A percentile compares a stretch with the other conserved stretches of the same genome.
Evolutionary conservation across 2,797 vertebrate genomes (phyloP).

Genomic region (Danio aesculapii): DNA sequence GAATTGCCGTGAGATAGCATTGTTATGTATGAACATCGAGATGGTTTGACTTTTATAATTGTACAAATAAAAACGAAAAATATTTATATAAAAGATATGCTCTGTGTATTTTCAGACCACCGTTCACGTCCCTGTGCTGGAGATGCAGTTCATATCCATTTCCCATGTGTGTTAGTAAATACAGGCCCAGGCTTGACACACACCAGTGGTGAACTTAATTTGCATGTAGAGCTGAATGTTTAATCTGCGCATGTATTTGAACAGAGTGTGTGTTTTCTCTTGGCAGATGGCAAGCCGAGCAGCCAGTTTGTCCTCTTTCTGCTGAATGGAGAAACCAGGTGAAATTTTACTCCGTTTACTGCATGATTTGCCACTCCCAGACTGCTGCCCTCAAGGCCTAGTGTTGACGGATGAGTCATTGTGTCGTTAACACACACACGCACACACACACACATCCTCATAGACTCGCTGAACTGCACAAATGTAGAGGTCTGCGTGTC

Average conservation of each 20-base stretch:
- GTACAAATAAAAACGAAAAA: too few species aligned
- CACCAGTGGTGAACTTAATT: not conserved
- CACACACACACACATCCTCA: not conserved
- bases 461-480: not conserved
- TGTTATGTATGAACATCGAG: too few species aligned
- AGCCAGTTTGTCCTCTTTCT: conserved; percentile 16
- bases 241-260: not conserved
- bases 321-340: not conserved
- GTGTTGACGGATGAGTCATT: conserved; percentile 27
- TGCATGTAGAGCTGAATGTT: too few species aligned
- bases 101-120: not conserved
- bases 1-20: too few species aligned
- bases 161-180: not conserved
- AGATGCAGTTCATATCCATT: not conserved
- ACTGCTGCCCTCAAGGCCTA: not conserved
- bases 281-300: not conserved
- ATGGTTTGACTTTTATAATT: too few species aligned
- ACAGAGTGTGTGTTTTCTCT: not conserved
- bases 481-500: not conserved
- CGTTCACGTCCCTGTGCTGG: too few species aligned
- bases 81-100: too few species aligned
- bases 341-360: not conserved
- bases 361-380: conserved; percentile 7
- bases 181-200: not conserved
- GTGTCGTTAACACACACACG: not conserved